Conservation (phyloP, 2,888 invertebrate species). For the Erebia ligea region DNA sequence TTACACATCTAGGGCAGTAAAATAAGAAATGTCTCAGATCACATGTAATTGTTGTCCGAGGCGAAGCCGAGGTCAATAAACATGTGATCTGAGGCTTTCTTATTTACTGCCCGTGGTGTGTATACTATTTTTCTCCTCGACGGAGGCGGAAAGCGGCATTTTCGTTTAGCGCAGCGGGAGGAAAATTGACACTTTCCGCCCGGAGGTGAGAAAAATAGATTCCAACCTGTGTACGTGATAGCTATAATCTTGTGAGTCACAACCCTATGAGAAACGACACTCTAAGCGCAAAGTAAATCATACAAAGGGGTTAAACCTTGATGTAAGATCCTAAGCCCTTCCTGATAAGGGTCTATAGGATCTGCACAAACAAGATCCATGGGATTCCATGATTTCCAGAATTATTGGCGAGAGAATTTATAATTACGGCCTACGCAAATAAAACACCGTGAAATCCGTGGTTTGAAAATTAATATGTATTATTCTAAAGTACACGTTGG, state of each 20-base stretch:
- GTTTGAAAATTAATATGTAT: too few species aligned
- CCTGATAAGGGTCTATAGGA: background rate
- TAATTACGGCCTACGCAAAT: background rate
- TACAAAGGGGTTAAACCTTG: conserved; percentile 5
- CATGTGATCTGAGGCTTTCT: too few species aligned
- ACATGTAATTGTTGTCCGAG: too few species aligned
- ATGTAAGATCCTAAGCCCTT: conserved; percentile 5
- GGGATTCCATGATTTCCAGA: conserved; percentile 1
- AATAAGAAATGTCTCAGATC: too few species aligned
- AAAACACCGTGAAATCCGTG: background rate
- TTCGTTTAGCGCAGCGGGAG: too few species aligned
- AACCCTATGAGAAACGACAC: background rate
- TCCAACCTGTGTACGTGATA: background rate
- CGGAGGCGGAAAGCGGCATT: too few species aligned
- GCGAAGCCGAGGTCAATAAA: too few species aligned
- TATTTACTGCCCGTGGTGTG: too few species aligned
- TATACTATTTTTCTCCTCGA: too few species aligned
- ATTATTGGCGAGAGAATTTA: conserved; percentile 5
- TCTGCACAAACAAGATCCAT: background rate
- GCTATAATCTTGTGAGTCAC: background rate
- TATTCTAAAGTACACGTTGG: too few species aligned
- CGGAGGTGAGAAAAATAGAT: background rate
- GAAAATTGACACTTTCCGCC: too few species aligned
- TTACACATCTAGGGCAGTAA: too few species aligned
- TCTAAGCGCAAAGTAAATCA: conserved; percentile 1